Percentiles rank a stretch among this genome's conserved stretches.
Conservation (phyloP, 2,797 vertebrate genomes). For the Enteromius viviparus region DNA sequence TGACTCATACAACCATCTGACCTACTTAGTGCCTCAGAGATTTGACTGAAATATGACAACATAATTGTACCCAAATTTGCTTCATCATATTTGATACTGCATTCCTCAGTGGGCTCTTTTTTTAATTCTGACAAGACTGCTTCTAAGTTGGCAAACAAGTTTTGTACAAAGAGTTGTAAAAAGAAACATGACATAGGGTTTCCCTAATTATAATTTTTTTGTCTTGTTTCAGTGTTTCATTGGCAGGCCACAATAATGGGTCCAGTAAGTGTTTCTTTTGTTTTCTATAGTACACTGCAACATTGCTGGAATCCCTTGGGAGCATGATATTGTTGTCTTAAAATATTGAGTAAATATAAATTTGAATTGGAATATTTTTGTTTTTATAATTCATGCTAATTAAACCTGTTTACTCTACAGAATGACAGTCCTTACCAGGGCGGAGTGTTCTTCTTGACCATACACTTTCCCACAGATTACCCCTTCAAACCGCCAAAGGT, state of each 20-base stretch:
- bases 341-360: neutral
- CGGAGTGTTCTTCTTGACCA: slow-evolving; percentile 87
- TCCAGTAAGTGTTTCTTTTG: slow-evolving; percentile 76
- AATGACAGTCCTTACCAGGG: slow-evolving; percentile 88
- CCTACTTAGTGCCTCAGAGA: slow-evolving; percentile 38
- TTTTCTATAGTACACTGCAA: neutral
- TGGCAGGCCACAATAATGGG: slow-evolving; percentile 87
- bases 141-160: neutral
- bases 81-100: slow-evolving; percentile 10
- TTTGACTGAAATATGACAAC: slow-evolving; percentile 25
- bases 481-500: slow-evolving; percentile 89
- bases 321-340: neutral
- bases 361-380: neutral
- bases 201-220: neutral
- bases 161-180: neutral
- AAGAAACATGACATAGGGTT: neutral
- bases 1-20: slow-evolving; percentile 28
- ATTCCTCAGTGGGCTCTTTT: neutral
- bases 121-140: neutral
- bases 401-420: slow-evolving; percentile 66
- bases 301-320: neutral
- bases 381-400: neutral
- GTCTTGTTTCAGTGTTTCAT: slow-evolving; percentile 81
- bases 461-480: slow-evolving; percentile 88
- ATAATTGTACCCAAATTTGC: slow-evolving; percentile 41